These are phyloP conservation scores for Sabatieria punctata DNA, from an alignment of 2,888 invertebrate genomes.

Conservation along the genomic window DNA sequence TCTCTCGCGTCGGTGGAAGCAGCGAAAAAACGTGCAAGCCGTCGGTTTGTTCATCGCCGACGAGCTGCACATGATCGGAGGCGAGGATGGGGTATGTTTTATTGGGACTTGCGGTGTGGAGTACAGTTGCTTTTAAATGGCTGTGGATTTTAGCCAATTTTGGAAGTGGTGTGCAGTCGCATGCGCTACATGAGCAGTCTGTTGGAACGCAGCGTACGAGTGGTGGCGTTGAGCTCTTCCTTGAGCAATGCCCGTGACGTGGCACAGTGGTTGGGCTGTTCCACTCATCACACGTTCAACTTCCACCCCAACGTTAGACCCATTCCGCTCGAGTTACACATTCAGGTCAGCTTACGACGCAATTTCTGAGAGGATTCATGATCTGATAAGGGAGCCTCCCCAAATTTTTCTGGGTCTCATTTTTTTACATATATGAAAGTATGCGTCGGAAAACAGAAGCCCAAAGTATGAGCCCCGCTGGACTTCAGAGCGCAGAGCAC, in stretches of 20 bases:
- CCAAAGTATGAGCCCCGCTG: too few relatives aligned
- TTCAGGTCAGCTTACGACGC: conserved; percentile 42
- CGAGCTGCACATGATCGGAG: conserved; percentile 59
- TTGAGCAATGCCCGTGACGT: conserved; percentile 81
- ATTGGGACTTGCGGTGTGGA: not conserved
- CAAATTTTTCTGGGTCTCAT: too few relatives aligned
- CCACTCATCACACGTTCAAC: conserved; percentile 81
- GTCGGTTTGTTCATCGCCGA: conserved; percentile 89
- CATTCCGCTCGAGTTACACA: conserved; percentile 79
- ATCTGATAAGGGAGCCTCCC: too few relatives aligned
- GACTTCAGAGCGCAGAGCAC: too few relatives aligned
- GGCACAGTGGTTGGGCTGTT: conserved; percentile 88
- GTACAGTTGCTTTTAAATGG: not conserved
- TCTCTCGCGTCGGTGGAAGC: conserved; percentile 91
- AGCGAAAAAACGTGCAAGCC: conserved; percentile 91
- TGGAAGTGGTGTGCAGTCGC: conserved; percentile 77
- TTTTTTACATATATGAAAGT: too few relatives aligned
- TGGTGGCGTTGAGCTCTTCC: conserved; percentile 80
- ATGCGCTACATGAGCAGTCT: conserved; percentile 88
- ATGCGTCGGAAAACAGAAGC: too few relatives aligned
- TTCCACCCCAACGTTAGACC: conserved; percentile 96
- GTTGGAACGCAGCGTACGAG: conserved; percentile 58
- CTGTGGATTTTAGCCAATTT: conserved; percentile 46
- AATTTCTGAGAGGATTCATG: too few relatives aligned
- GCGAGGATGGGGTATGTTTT: conserved; percentile 37